Evolutionary conservation across 2,888 invertebrate species (phyloP).

Genomic region (Meganola albula): DNA sequence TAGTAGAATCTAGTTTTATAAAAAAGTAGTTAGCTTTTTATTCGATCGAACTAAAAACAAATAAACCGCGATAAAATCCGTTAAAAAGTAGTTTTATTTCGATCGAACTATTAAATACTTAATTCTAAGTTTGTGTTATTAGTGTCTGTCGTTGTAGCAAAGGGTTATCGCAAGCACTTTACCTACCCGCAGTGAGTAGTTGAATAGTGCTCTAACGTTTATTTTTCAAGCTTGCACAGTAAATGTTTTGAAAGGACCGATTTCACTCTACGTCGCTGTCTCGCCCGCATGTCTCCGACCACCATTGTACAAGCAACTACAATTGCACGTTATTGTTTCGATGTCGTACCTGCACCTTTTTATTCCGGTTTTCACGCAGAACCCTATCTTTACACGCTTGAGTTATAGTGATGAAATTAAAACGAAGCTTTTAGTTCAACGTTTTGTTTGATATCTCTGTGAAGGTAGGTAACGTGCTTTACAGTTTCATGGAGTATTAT

Average conservation of each 20-base stretch:
- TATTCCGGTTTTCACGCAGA: constrained; percentile 61
- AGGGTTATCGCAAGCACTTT: constrained; percentile 47
- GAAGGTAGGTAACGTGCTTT: constrained; percentile 29
- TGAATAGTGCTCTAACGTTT: constrained; percentile 58
- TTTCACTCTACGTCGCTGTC: constrained; percentile 62
- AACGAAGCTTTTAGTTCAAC: constrained; percentile 53
- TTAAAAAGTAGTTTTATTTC: too few relatives aligned
- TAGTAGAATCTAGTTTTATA: too few relatives aligned
- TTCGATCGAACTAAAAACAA: too few relatives aligned
- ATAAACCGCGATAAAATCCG: too few relatives aligned
- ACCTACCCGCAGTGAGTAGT: constrained; percentile 45
- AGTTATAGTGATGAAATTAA: constrained; percentile 71
- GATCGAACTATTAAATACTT: too few relatives aligned
- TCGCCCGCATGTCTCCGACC: constrained; percentile 59
- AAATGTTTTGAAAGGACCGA: constrained; percentile 76
- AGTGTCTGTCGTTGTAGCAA: too few relatives aligned
- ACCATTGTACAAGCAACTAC: constrained; percentile 69
- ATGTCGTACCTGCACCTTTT: constrained; percentile 61
- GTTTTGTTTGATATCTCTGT: constrained; percentile 43
- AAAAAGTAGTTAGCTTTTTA: too few relatives aligned
- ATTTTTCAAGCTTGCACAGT: constrained; percentile 62
- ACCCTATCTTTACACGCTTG: constrained; percentile 62
- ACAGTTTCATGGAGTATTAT: constrained; percentile 38
- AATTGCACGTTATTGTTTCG: constrained; percentile 74
- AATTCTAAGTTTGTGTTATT: too few relatives aligned